These are phyloP conservation scores for Crocallis elinguaria DNA, from an alignment of 2,888 invertebrate genomes.

Conservation along the genomic window DNA sequence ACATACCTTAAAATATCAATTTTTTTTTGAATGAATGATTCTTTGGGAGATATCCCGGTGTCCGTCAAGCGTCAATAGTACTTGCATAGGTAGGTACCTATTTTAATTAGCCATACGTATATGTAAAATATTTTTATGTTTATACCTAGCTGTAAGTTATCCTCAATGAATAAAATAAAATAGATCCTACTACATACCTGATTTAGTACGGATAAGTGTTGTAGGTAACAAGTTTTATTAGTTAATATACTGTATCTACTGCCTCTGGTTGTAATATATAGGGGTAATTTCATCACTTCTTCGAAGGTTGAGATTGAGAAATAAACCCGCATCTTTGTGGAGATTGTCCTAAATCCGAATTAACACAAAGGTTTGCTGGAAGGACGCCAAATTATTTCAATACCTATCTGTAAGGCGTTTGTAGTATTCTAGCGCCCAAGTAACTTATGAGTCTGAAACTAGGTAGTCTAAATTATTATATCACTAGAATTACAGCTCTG, in stretches of 20 bases:
- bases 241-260: background rate
- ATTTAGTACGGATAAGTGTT: too few relatives aligned
- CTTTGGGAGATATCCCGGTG: too few relatives aligned
- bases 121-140: too few relatives aligned
- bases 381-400: slow-evolving; percentile 52
- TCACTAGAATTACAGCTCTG: background rate
- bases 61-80: too few relatives aligned
- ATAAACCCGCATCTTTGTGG: slow-evolving; percentile 12
- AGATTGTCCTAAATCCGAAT: slow-evolving; percentile 50
- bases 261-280: background rate
- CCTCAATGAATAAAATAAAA: too few relatives aligned
- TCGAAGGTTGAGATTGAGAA: background rate
- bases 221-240: too few relatives aligned
- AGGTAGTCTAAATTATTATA: background rate
- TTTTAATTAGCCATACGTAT: too few relatives aligned
- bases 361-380: slow-evolving; percentile 44
- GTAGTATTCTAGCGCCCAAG: slow-evolving; percentile 49
- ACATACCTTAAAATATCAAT: too few relatives aligned
- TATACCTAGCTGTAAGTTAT: too few relatives aligned
- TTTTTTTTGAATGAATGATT: too few relatives aligned
- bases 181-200: too few relatives aligned
- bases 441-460: background rate
- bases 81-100: too few relatives aligned
- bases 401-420: slow-evolving; percentile 32
- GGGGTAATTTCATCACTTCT: slow-evolving; percentile 2